Conservation (phyloP, 2,888 invertebrate genomes). For the Rhynchonema sp. region DNA sequence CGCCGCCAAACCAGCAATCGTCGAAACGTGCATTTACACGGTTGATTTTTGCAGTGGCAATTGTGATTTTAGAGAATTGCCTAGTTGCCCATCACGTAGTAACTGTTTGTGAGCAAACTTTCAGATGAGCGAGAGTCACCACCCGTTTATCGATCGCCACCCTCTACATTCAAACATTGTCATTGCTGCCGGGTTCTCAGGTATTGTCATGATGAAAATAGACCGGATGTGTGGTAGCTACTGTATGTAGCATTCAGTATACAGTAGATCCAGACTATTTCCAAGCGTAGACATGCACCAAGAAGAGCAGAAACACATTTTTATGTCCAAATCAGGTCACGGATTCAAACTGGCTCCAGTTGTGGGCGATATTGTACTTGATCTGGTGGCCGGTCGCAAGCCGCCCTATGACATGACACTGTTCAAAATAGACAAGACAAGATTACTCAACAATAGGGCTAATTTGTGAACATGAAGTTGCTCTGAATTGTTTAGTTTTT, state of each 20-base stretch:
- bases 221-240: too few species aligned
- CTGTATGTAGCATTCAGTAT: too few species aligned
- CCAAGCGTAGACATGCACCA: too few species aligned
- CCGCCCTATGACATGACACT: background rate
- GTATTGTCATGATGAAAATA: conserved; percentile 11
- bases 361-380: conserved; percentile 6
- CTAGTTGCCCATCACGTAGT: too few species aligned
- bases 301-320: too few species aligned
- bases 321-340: conserved; percentile 8
- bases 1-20: background rate
- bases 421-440: too few species aligned
- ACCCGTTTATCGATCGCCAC: conserved; percentile 26
- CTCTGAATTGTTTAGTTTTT: too few species aligned
- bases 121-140: conserved; percentile 25
- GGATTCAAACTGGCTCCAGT: conserved; percentile 8
- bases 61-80: background rate
- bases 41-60: background rate
- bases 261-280: too few species aligned
- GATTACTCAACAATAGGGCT: too few species aligned
- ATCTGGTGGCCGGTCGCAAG: conserved; percentile 8
- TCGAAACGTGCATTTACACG: conserved; percentile 4
- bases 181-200: conserved; percentile 30
- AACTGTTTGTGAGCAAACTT: too few species aligned
- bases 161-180: conserved; percentile 27
- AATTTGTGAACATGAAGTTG: too few species aligned